Evolutionary conservation across 1,140 invertebrate species (phyloP), one percentile per base, ranked within the genome.

Genomic region (Hyles euphorbiae): DNA sequence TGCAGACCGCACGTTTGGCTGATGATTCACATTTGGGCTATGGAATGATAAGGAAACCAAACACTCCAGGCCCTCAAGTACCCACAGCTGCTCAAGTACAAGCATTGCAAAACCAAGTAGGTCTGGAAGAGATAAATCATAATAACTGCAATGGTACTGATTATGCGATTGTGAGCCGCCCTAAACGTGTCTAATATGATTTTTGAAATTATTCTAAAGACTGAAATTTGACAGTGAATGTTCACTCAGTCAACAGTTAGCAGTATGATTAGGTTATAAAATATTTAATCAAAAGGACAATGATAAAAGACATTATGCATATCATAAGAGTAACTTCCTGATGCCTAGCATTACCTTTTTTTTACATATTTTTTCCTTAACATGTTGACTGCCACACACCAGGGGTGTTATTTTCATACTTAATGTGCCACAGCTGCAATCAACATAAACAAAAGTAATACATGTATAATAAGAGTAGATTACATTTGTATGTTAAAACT

Each of bases 11-110:
- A 57, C 90, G 94, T 67, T 83, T 93, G 63, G 94, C 94, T 36
- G 94, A 95, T 78, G 94, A 95, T 80, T 94, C 93, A 63, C 93
- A 95, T 88, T 90, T 93, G 61, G 94, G 94, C 3, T 95, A 95
- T 76, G 94, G 94, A 6, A 91, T 94, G 66, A 93, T 95, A 11
- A 89, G 94, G 49, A 95, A 95, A 78, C 91, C 93, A 55, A 89
- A 85, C 46, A 88, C 79, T 61, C 82, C 83, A 8, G 81, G 89
- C 3, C 89, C 75, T 36, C 88, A 86, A 58, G 85, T 84, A 12
- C 86, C 89, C 0, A 83, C 83, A 6, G 89, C 83, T 32, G 82
- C 78, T 47, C 83, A 87, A 76, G 78, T 77, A 43, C 82, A 84
- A 60, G 81, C 66, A 33, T 74, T 84, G 51, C 86, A 83, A 68